Conservation (phyloP, 2,113 vertebrate genomes). For the Elephas maximus region DNA sequence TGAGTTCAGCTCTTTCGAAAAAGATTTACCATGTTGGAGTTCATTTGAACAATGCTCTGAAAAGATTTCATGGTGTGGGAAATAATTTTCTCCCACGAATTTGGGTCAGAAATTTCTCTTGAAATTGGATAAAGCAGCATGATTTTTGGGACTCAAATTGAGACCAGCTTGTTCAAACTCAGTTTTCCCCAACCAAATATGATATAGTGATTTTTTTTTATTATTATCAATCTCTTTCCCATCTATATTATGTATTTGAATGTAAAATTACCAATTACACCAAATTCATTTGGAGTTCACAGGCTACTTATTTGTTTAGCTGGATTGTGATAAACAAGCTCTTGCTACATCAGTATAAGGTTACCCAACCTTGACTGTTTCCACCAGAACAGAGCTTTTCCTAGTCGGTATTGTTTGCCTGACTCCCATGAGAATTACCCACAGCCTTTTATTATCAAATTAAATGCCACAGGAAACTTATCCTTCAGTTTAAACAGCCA, state of each 20-base stretch:
- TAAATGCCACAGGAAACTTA: conserved; percentile 71
- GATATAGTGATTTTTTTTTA: background rate
- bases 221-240: conserved; percentile 53
- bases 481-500: conserved; percentile 70
- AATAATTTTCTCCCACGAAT: conserved; percentile 69
- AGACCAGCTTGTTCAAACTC: conserved; percentile 67
- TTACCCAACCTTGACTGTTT: conserved; percentile 48
- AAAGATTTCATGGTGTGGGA: conserved; percentile 59
- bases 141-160: conserved; percentile 24
- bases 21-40: conserved; percentile 66
- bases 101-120: conserved; percentile 71
- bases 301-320: conserved; percentile 1
- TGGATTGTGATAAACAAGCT: conserved; percentile 51
- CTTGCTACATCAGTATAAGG: background rate
- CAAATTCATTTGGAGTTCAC: background rate
- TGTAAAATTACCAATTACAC: conserved; percentile 72
- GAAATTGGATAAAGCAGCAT: conserved; percentile 77
- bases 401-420: conserved; percentile 1
- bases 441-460: conserved; percentile 70
- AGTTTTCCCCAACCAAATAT: conserved; percentile 73
- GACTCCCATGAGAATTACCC: conserved; percentile 41
- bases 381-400: conserved; percentile 62
- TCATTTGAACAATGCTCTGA: conserved; percentile 67
- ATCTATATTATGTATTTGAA: conserved; percentile 31
- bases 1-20: conserved; percentile 63